Percentiles rank a stretch among this genome's conserved stretches.
phyloP scores from a whole-genome alignment of 2,888 invertebrate species.

The Leptothorax acervorum region DNA sequence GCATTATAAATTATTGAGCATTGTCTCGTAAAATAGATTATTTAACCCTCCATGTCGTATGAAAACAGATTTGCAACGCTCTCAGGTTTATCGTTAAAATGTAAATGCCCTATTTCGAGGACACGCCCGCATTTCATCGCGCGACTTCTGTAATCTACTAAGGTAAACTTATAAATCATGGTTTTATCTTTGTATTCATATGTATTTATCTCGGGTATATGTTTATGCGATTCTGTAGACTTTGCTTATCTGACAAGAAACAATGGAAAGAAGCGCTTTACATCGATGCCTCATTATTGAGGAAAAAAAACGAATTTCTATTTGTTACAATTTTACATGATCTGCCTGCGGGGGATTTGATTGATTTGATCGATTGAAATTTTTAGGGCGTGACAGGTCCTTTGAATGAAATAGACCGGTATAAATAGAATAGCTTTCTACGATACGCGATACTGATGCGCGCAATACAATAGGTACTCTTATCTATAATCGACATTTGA shows the following conservation, averaged over 20 bases:
- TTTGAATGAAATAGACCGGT: conserved; percentile 13
- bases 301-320: neutral
- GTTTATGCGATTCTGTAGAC: neutral
- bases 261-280: neutral
- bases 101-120: neutral
- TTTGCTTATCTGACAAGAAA: conserved; percentile 3
- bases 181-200: conserved; percentile 16
- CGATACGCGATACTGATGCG: neutral
- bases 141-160: conserved; percentile 3
- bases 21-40: conserved; percentile 19
- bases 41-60: neutral
- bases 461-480: conserved; percentile 24
- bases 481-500: conserved; percentile 21
- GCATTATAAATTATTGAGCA: conserved; percentile 43
- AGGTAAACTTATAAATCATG: conserved; percentile 17
- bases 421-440: conserved; percentile 34
- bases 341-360: neutral
- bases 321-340: conserved; percentile 13
- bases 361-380: conserved; percentile 28
- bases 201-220: neutral
- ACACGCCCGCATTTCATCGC: neutral
- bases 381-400: conserved; percentile 39
- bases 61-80: neutral
- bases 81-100: neutral
- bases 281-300: neutral